Percentiles rank a stretch among this genome's conserved stretches.
Evolutionary conservation across 2,797 vertebrate genomes (phyloP).

Genomic region (Agapornis canus): DNA sequence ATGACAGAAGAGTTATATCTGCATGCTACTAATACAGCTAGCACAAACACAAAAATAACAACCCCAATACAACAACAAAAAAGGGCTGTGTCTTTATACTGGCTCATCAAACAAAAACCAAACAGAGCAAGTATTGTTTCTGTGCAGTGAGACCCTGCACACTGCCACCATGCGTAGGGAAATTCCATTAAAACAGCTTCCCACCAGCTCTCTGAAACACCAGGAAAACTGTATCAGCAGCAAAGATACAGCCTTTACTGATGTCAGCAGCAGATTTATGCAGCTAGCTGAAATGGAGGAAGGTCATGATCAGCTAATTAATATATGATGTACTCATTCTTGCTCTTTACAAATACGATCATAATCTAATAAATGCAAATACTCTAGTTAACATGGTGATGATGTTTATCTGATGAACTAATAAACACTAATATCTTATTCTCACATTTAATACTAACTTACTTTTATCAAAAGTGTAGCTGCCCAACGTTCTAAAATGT

Average conservation of each 20-base stretch:
- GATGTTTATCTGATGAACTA: not conserved
- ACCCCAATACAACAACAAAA: not conserved
- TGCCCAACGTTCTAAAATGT: not conserved
- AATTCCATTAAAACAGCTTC: not conserved
- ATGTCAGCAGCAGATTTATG: not conserved
- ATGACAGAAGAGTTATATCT: not conserved
- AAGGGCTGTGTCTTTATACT: not conserved
- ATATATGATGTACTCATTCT: not conserved
- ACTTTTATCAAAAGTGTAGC: not conserved
- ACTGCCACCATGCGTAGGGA: conserved; percentile 2
- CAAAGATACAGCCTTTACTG: not conserved
- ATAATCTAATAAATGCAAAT: not conserved
- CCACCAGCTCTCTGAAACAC: not conserved
- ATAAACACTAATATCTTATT: not conserved
- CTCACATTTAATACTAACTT: not conserved
- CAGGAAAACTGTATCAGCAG: not conserved
- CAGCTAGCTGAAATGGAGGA: not conserved
- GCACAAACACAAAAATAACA: not conserved
- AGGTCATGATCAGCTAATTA: not conserved
- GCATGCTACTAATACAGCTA: not conserved
- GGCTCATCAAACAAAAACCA: not conserved
- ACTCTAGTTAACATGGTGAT: not conserved
- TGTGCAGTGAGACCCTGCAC: not conserved
- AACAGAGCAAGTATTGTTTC: conserved; percentile 17
- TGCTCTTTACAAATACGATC: not conserved